Evolutionary conservation across 92 coral and sea anemone genomes (phyloP).

Genomic region (Ricordea florida): DNA sequence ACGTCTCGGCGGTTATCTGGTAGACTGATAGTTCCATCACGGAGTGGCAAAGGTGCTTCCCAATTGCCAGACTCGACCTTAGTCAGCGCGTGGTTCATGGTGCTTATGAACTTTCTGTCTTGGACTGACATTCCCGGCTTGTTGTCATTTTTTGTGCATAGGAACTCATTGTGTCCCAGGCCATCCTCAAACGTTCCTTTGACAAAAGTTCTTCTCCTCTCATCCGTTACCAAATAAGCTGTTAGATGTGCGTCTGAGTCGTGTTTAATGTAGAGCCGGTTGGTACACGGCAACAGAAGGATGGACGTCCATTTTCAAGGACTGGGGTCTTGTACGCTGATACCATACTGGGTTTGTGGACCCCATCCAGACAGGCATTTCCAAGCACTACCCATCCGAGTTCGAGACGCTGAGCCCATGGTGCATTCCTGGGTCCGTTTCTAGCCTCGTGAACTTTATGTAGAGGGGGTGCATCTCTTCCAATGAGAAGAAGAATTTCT

Average conservation of each 20-base stretch:
- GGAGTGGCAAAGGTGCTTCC: conserved; percentile 33
- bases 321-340: conserved; percentile 44
- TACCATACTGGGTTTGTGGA: conserved; percentile 16
- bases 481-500: too few relatives aligned
- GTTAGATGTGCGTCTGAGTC: not conserved
- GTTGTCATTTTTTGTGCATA: too few relatives aligned
- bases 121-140: conserved; percentile 13
- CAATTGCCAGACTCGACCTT: not conserved
- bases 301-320: conserved; percentile 52
- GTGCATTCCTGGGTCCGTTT: conserved; percentile 49
- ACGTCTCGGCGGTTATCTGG: conserved; percentile 20
- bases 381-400: conserved; percentile 57
- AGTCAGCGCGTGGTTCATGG: not conserved
- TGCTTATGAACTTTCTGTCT: conserved; percentile 24
- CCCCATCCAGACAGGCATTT: conserved; percentile 56
- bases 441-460: conserved; percentile 58
- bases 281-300: conserved; percentile 47
- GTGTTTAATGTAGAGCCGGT: not conserved
- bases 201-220: not conserved
- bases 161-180: too few relatives aligned
- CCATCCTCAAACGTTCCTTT: too few relatives aligned
- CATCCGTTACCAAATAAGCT: not conserved
- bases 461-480: conserved; percentile 38
- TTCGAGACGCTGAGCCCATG: conserved; percentile 60
- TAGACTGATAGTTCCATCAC: not conserved